Conservation (phyloP, 2,113 vertebrate genomes). For the Cyprinodon tularosa region DNA sequence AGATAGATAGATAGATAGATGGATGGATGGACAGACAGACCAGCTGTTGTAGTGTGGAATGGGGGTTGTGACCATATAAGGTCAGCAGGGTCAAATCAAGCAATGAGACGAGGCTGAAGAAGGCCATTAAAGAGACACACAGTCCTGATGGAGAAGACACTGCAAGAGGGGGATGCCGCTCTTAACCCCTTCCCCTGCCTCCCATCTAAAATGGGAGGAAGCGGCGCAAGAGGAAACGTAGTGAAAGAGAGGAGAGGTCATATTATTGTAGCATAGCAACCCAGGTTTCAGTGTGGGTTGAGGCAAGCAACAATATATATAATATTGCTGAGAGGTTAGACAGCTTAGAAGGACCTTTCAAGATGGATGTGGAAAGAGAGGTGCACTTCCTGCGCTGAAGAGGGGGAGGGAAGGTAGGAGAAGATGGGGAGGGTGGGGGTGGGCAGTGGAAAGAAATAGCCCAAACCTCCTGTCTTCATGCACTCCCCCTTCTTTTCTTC, state of each 20-base stretch:
- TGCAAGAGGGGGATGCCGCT: constrained; percentile 32
- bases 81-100: constrained; percentile 76
- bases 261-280: constrained; percentile 80
- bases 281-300: constrained; percentile 79
- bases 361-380: constrained; percentile 78
- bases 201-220: constrained; percentile 51
- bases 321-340: constrained; percentile 78
- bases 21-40: neutral
- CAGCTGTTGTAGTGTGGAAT: constrained; percentile 69
- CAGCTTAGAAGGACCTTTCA: constrained; percentile 79
- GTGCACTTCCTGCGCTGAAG: constrained; percentile 66
- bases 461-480: constrained; percentile 67
- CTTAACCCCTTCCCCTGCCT: constrained; percentile 71
- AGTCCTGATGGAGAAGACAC: constrained; percentile 51
- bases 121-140: constrained; percentile 72
- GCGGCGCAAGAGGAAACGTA: constrained; percentile 64
- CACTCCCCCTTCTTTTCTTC: constrained; percentile 35
- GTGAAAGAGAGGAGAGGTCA: constrained; percentile 75
- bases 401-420: constrained; percentile 64
- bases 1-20: constrained; percentile 42
- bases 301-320: constrained; percentile 76
- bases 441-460: constrained; percentile 63
- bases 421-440: constrained; percentile 56
- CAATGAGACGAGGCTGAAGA: constrained; percentile 51
- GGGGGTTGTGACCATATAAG: constrained; percentile 64